These are phyloP conservation scores for Scolopax rusticola DNA, from an alignment of 2,797 vertebrate genomes.

Conservation along the genomic window DNA sequence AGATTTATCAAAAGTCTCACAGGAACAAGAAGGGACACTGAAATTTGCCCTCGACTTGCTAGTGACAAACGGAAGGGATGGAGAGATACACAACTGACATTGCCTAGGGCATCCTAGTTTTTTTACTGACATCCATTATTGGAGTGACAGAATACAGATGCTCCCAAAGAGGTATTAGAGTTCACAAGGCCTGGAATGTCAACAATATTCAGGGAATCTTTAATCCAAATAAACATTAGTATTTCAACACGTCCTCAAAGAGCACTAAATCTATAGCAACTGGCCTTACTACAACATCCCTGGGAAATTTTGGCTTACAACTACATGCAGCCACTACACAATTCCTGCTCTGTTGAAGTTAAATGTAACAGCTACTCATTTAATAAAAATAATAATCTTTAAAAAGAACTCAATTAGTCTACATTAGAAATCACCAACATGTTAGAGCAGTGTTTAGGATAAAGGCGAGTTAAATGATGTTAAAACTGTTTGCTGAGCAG, in stretches of 20 bases:
- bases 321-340: not conserved
- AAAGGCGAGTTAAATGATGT: not conserved
- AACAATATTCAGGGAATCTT: not conserved
- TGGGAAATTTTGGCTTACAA: not conserved
- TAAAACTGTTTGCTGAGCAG: not conserved
- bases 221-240: not conserved
- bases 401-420: not conserved
- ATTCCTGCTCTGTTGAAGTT: not conserved
- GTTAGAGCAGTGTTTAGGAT: not conserved
- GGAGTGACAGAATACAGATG: not conserved
- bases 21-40: not conserved
- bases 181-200: not conserved
- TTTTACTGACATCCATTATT: not conserved
- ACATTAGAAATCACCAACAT: not conserved
- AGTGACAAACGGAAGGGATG: not conserved
- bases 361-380: not conserved
- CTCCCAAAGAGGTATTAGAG: not conserved
- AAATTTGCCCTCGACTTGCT: not conserved
- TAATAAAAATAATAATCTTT: not conserved
- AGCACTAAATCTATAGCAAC: not conserved
- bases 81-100: not conserved
- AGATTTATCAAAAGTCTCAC: not conserved
- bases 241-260: constrained; percentile 20
- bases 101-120: not conserved
- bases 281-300: not conserved